Evolutionary conservation across 2,113 vertebrate species (phyloP).

Genomic region (Sisor rabdophorus): DNA sequence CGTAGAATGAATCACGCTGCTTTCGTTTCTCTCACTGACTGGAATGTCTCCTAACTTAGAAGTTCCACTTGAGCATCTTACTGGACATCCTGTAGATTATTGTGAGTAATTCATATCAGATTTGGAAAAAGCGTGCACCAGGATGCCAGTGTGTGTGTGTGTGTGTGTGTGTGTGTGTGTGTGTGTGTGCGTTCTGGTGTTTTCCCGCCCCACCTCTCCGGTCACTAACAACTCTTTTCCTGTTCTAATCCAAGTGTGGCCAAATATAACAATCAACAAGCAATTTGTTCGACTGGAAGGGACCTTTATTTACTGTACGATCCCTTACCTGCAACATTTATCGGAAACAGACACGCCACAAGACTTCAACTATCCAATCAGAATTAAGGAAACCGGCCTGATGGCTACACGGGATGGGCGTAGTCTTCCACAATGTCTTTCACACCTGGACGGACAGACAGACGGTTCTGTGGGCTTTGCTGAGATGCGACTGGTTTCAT

Average conservation of each 20-base stretch:
- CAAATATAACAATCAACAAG: slow-evolving; percentile 10
- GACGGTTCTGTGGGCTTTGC: too few relatives aligned
- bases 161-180: slow-evolving; percentile 20
- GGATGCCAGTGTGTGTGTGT: neutral
- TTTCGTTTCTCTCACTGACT: neutral
- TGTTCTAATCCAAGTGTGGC: neutral
- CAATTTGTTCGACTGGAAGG: neutral
- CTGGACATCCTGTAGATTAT: slow-evolving; percentile 28
- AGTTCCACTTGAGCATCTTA: slow-evolving; percentile 7
- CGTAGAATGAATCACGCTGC: neutral
- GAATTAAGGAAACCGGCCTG: neutral
- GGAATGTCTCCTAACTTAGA: neutral
- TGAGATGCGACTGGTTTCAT: too few relatives aligned
- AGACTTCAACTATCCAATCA: neutral
- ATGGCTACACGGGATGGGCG: too few relatives aligned
- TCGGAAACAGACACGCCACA: neutral
- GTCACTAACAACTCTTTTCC: neutral
- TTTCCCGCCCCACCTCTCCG: neutral
- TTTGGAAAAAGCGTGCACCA: slow-evolving; percentile 4
- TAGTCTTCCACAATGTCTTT: too few relatives aligned
- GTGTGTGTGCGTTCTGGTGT: neutral
- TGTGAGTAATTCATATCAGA: slow-evolving; percentile 9
- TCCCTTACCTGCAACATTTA: neutral
- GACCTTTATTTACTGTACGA: neutral
- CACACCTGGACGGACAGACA: too few relatives aligned